Evolutionary conservation across 2,888 invertebrate species (phyloP).

Genomic region (Lymantria monacha): DNA sequence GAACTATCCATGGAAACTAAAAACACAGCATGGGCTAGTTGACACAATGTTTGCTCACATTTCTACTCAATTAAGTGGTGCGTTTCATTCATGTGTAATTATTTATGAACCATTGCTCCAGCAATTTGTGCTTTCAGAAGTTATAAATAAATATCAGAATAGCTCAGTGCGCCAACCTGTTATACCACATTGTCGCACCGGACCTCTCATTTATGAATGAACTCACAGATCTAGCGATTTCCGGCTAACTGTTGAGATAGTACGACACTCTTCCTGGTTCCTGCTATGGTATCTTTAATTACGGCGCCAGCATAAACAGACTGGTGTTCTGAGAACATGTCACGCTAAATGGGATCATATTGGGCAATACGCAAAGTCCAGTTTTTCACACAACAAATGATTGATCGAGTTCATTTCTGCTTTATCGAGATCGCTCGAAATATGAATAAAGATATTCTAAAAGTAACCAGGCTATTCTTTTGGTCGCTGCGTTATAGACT

Average conservation of each 20-base stretch:
- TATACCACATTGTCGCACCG: conserved; percentile 71
- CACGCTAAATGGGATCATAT: conserved; percentile 43
- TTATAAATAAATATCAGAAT: conserved; percentile 58
- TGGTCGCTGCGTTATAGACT: conserved; percentile 48
- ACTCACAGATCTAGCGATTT: conserved; percentile 80
- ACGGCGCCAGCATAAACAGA: conserved; percentile 68
- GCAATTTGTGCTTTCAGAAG: conserved; percentile 48
- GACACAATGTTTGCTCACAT: conserved; percentile 72
- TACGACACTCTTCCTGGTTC: conserved; percentile 82
- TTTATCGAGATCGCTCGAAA: conserved; percentile 76
- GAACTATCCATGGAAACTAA: conserved; percentile 40
- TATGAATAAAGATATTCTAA: conserved; percentile 80
- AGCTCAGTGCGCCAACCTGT: conserved; percentile 53
- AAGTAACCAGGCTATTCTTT: conserved; percentile 57
- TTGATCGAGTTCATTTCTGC: conserved; percentile 65
- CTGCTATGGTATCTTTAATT: conserved; percentile 81
- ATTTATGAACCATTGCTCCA: conserved; percentile 45
- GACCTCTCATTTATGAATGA: conserved; percentile 78
- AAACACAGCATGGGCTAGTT: conserved; percentile 44
- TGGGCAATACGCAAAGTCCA: conserved; percentile 46
- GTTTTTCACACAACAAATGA: conserved; percentile 37
- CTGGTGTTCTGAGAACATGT: conserved; percentile 36
- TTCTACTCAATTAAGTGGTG: conserved; percentile 74
- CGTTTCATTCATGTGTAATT: conserved; percentile 78
- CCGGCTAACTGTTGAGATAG: conserved; percentile 82